Evolutionary conservation across 2,797 vertebrate species (phyloP).

Genomic region (Karalla daura): DNA sequence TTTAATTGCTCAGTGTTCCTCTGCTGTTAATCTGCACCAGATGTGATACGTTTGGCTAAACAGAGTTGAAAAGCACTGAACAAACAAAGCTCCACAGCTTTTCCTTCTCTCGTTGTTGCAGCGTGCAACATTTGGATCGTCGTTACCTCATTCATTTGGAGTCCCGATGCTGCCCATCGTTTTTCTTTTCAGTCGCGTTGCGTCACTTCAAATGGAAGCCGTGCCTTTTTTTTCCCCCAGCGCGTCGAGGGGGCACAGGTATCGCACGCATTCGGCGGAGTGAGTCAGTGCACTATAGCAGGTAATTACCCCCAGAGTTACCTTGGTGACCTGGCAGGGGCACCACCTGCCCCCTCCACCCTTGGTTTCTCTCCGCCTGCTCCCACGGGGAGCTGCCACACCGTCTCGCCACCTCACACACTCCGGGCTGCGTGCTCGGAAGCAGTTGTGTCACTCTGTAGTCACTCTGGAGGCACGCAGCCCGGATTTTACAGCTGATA

Average conservation of each 20-base stretch:
- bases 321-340: slow-evolving; percentile 64
- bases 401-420: slow-evolving; percentile 51
- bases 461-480: slow-evolving; percentile 30
- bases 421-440: slow-evolving; percentile 29
- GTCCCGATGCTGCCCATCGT: neutral
- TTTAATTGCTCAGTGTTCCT: slow-evolving; percentile 64
- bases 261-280: slow-evolving; percentile 26
- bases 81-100: slow-evolving; percentile 40
- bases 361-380: slow-evolving; percentile 29
- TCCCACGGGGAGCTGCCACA: slow-evolving; percentile 49
- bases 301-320: slow-evolving; percentile 64
- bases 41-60: slow-evolving; percentile 65
- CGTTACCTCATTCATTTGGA: neutral
- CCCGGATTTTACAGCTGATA: slow-evolving; percentile 30
- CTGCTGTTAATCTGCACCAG: slow-evolving; percentile 75
- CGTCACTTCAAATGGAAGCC: neutral
- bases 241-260: slow-evolving; percentile 16
- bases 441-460: slow-evolving; percentile 56
- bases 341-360: slow-evolving; percentile 62
- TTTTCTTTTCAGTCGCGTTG: neutral
- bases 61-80: slow-evolving; percentile 50
- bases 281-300: slow-evolving; percentile 58
- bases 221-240: slow-evolving; percentile 11
- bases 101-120: slow-evolving; percentile 11
- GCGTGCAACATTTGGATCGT: neutral